Base-by-base conservation (phyloP, 2,888 invertebrate species). In the Bombylius discolor region DNA sequence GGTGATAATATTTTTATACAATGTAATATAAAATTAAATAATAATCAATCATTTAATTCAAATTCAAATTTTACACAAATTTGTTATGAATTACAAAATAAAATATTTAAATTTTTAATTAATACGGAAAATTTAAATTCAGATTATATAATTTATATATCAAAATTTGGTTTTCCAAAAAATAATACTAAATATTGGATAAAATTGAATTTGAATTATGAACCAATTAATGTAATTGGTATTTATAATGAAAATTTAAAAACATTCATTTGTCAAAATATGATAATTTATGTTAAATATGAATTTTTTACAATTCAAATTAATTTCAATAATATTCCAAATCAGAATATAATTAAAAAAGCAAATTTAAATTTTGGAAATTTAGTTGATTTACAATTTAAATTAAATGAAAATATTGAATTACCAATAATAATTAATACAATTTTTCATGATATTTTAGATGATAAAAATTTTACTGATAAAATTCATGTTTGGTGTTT, bases 341-440 rank as follows among this genome's bases (percentile, higher is more conserved):
- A 68, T 56, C 73, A 74, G 51, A 63, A 64, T 47, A 44, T 72
- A 3, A 42, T 74, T 13, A 63, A 67, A 45, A 60, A 64, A 45
- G 68, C 67, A 1, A 58, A 58, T 0, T n/a, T 70, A 4, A 61
- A 66, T n/a, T 58, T 71, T 51, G 72, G 68, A 0, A 63, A 65
- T 36, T 62, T 68, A 12, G 66, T 71, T 48, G 68, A 73, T 63
- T 62, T 74, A 53, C 67, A 69, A 51, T 70, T 73, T 57, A 65
- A 67, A 46, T 56, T 67, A 1, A 64, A 63, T 44, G 70, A 61
- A 36, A 56, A 58, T 23, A 34, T 58, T 31, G 55, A 45, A 34
- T 45, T 73, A 11, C 72, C 74, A 0, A 51, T 74, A 11, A 62
- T 64, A 5, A 61, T 68, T n/a, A 63, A 68, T 4, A 68, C 66